A percentile compares a stretch with the other conserved stretches of the same genome.
phyloP scores from a whole-genome alignment of 2,113 vertebrate genomes.

The Tylochromis polylepis region DNA sequence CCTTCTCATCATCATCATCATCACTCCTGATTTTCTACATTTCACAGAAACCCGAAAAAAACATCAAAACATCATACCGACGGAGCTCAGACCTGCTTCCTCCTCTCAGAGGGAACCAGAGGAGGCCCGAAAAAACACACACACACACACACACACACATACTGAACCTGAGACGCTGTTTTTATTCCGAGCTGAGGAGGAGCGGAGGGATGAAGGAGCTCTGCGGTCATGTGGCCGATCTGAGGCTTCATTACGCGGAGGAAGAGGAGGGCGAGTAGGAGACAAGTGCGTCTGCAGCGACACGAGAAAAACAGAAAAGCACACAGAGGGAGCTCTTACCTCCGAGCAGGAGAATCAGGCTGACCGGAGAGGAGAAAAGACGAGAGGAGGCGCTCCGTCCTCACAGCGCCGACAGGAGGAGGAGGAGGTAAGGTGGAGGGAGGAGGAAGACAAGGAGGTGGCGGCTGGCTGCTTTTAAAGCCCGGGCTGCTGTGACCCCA shows the following conservation, averaged over 20 bases:
- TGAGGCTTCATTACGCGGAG: neutral
- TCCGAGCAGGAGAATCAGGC: slow-evolving; percentile 2
- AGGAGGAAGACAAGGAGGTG: neutral
- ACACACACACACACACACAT: neutral
- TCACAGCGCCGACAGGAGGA: neutral
- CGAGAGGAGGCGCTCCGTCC: neutral
- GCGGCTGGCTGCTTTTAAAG: neutral
- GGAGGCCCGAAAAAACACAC: neutral
- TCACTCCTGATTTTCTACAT: neutral
- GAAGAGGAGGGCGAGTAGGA: neutral
- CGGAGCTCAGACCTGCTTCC: neutral
- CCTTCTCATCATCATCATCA: neutral
- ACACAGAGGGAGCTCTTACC: slow-evolving; percentile 26
- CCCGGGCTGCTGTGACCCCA: neutral
- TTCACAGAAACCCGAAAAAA: neutral
- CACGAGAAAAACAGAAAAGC: neutral
- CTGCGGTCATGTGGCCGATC: slow-evolving; percentile 5
- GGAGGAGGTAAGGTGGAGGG: neutral
- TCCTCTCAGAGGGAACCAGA: neutral
- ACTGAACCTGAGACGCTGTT: neutral
- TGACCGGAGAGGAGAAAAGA: neutral
- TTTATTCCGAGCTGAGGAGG: neutral
- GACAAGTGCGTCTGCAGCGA: slow-evolving; percentile 30
- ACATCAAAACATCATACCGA: neutral
- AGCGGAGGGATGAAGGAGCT: neutral